Base-by-base conservation (phyloP, 2,113 vertebrate genomes). In the Mohoua ochrocephala region DNA sequence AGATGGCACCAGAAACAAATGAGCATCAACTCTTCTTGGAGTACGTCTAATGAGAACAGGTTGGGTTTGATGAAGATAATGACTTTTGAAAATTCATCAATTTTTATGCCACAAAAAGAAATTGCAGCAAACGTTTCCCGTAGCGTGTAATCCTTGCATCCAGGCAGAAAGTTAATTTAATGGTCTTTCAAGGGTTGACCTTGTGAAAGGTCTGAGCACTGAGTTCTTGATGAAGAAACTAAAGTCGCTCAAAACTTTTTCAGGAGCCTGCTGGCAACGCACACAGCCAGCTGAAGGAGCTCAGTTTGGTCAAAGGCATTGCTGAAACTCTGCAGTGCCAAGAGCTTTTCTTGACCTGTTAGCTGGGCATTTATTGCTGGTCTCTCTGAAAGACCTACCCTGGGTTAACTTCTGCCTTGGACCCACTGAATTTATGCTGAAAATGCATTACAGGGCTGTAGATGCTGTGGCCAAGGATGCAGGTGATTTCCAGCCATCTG, bases 1-100 rank as follows among this genome's bases (percentile, higher is more conserved):
- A 96, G 95, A 95, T 95, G 94, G 96, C 92, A 91, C 30, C 54
- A 89, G 87, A 54, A 90, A 78, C 42, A 94, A 95, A 91, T 47
- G 50, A 96, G 57, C 90, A 95, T 71, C 87, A 89, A 24, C 90
- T 82, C 64, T 78, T 85, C 80, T 68, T 91, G 83, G 70, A 94
- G 71, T 35, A 84, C 24, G 0, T 50, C 96, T 95, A 95, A 97
- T 93, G 96, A 92, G 89, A 95, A 54, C 91, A 91, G 96, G 93
- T 92, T 97, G 91, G 2, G 26, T 91, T 96, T 96, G 90, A 92
- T 75, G 94, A 61, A 76, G 80, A 89, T 83, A 87, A 94, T n/a
- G 76, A 80, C 67, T 87, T 82, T 4, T 24, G 37, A 89, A 96
- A 93, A 87, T 67, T 56, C 91, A 84, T 93, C 76, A 2, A 13